A percentile compares a stretch with the other conserved stretches of the same genome.
Evolutionary conservation across 2,888 invertebrate genomes (phyloP).

Genomic region (Pterostichus madidus): DNA sequence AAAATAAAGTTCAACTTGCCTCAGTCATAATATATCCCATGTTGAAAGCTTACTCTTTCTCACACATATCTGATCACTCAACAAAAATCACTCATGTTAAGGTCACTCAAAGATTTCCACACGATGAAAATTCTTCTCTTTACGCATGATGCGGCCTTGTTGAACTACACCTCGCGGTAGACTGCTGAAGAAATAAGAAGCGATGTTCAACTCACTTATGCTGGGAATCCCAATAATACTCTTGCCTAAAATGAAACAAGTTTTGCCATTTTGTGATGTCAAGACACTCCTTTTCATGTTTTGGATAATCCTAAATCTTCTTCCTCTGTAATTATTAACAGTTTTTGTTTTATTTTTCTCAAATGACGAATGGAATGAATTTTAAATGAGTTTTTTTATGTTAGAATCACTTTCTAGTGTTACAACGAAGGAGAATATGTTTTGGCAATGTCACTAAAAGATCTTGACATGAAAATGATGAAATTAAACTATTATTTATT

Average conservation of each 20-base stretch:
- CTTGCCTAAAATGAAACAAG: slow-evolving; percentile 38
- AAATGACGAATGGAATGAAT: neutral
- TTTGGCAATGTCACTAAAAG: neutral
- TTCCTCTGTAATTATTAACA: neutral
- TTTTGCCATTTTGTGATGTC: neutral
- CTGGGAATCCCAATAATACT: slow-evolving; percentile 23
- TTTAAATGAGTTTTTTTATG: too few species aligned
- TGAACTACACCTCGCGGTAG: neutral
- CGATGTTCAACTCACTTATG: neutral
- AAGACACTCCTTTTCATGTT: neutral
- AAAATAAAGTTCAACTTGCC: neutral
- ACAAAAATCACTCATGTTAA: neutral
- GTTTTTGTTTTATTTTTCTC: neutral
- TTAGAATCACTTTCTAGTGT: too few species aligned
- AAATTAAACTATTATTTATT: neutral
- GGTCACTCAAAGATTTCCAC: slow-evolving; percentile 14
- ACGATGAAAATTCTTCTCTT: slow-evolving; percentile 1
- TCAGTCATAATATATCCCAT: slow-evolving; percentile 5
- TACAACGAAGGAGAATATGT: neutral
- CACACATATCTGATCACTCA: neutral
- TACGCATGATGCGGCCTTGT: slow-evolving; percentile 15
- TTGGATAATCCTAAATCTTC: neutral
- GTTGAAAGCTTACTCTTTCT: neutral
- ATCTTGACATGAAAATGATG: neutral
- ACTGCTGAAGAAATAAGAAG: slow-evolving; percentile 1